Evolutionary conservation across 2,113 vertebrate species (phyloP), one percentile per base, ranked within the genome.

Genomic region (Chauna torquata): DNA sequence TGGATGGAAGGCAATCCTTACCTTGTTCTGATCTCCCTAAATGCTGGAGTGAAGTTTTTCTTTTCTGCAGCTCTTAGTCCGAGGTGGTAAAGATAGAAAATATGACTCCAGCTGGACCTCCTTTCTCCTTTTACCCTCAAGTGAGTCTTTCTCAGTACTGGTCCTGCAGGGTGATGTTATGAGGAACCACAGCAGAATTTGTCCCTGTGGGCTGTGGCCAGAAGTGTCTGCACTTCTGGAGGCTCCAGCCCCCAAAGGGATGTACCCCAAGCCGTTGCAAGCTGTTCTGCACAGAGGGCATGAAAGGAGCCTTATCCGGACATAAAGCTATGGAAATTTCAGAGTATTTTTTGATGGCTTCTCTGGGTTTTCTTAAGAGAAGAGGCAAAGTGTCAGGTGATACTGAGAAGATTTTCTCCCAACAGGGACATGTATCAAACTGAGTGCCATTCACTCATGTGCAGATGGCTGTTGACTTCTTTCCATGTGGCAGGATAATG

Each of bases 81-180:
- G 44, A 74, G 15, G 23, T 36, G 49, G 40, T 18, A 75, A 16
- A 57, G 36, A 19, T 1, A 76, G 61, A 82, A 23, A 16, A 15
- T 30, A 50, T 0, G 8, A 77, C 7, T 4, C 22, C 8, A 47
- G 16, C 1, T 42, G n/a, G n/a, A 59, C 3, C 5, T 79, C 36
- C 44, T 72, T 92, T 55, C 80, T 61, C 8, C 16, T 85, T 82
- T 82, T 34, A 34, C 7, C 5, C 17, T 68, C 28, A 20, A 10
- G 16, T 57, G 6, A n/a, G 23, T 68, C 13, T 75, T 18, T 44
- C 38, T 57, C 32, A 12, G 22, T 54, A 34, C 8, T 50, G 23
- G 25, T 83, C 18, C 61, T 65, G 10, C 20, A 65, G 22, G 8
- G 45, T 30, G 16, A n/a, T 42, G 27, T 44, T 58, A 57, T 59